A percentile compares a stretch with the other conserved stretches of the same genome.
phyloP scores from a whole-genome alignment of 2,113 vertebrate genomes.

The Nannobrachium achirus region DNA sequence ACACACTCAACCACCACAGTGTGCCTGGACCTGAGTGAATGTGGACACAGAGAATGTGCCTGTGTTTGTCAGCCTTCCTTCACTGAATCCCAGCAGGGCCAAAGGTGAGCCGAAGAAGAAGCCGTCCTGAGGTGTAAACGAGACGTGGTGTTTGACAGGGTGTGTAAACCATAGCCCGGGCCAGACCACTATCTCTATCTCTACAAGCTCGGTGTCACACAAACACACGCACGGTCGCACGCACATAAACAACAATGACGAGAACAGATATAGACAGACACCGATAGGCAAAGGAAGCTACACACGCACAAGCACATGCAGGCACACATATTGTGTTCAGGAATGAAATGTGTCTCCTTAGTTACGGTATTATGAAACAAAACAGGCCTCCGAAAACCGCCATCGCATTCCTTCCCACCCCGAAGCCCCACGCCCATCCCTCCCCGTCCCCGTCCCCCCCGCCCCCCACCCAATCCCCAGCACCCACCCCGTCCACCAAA shows the following conservation, averaged over 20 bases:
- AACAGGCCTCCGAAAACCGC: conserved; percentile 36
- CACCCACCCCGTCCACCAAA: conserved; percentile 1
- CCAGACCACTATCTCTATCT: neutral
- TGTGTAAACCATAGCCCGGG: neutral
- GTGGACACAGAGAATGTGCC: neutral
- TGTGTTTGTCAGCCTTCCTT: conserved; percentile 5
- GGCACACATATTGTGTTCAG: conserved; percentile 14
- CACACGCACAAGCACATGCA: conserved; percentile 15
- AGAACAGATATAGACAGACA: neutral
- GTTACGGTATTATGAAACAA: conserved; percentile 37
- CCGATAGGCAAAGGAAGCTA: neutral
- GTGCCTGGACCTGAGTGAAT: neutral
- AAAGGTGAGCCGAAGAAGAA: neutral
- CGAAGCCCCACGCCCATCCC: conserved; percentile 23
- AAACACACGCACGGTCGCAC: neutral
- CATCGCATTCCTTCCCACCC: conserved; percentile 42
- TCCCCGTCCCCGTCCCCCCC: neutral
- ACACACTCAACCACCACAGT: neutral
- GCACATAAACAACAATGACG: too few species aligned
- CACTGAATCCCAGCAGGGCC: neutral
- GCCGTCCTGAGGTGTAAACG: neutral
- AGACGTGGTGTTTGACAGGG: conserved; percentile 3
- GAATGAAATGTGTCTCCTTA: conserved; percentile 30
- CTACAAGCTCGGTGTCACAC: neutral
- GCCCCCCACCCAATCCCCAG: conserved; percentile 9